Evolutionary conservation across 2,113 vertebrate species (phyloP).

Genomic region (Ariopsis seemanni): DNA sequence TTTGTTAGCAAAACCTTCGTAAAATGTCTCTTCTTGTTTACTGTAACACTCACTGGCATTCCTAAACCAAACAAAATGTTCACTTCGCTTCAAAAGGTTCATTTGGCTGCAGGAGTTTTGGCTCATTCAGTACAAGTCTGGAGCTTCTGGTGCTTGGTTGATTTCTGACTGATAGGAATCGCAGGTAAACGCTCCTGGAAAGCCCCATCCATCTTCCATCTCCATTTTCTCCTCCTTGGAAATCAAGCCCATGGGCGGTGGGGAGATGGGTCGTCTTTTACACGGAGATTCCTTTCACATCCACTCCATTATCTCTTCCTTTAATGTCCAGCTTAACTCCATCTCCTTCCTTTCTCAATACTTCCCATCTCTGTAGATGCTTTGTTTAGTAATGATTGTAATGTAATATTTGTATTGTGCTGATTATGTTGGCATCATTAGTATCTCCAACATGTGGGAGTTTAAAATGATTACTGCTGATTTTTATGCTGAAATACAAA

Average conservation of each 20-base stretch:
- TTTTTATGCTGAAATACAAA: constrained; percentile 28
- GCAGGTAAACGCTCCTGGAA: background rate
- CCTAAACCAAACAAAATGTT: background rate
- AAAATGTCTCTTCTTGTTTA: background rate
- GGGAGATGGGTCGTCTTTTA: background rate
- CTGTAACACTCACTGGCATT: background rate
- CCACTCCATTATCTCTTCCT: background rate
- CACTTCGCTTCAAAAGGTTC: background rate
- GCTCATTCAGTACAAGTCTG: too few species aligned
- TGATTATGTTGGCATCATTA: background rate
- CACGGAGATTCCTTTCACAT: background rate
- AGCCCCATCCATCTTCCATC: background rate
- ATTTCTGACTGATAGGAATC: background rate
- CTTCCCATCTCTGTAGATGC: background rate
- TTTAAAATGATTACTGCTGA: background rate
- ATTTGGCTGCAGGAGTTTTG: background rate
- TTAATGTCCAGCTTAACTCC: background rate
- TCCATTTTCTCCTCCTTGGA: background rate
- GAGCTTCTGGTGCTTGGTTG: background rate
- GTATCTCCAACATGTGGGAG: constrained; percentile 4
- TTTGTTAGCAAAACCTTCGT: too few species aligned
- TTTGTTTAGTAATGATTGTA: background rate
- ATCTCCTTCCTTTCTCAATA: background rate
- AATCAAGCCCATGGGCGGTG: background rate
- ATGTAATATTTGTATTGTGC: background rate